Percentiles rank a stretch among this genome's conserved stretches.
These are phyloP conservation scores for Icerya purchasi DNA, from an alignment of 2,888 invertebrate species.

Conservation along the genomic window DNA sequence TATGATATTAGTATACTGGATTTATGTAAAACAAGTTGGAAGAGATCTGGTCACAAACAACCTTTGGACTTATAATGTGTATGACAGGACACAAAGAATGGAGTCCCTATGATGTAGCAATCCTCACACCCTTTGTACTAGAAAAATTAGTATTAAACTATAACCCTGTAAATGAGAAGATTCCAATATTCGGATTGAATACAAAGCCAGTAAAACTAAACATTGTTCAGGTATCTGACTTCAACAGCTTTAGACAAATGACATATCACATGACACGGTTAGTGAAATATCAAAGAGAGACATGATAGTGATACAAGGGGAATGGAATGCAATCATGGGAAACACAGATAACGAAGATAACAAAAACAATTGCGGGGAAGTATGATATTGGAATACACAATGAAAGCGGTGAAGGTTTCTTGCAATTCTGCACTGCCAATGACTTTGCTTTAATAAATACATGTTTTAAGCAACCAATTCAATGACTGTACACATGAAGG, in stretches of 20 bases:
- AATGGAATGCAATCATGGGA: neutral
- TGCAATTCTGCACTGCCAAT: neutral
- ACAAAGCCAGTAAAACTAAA: neutral
- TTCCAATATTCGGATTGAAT: neutral
- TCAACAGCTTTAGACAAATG: neutral
- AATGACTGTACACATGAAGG: neutral
- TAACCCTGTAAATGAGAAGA: neutral
- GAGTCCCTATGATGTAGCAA: neutral
- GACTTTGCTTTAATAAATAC: neutral
- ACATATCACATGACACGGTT: neutral
- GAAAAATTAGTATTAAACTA: neutral
- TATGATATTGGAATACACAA: neutral
- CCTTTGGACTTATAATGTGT: neutral
- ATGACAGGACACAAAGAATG: neutral
- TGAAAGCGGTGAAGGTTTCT: neutral
- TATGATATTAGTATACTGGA: neutral
- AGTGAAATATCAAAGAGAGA: neutral
- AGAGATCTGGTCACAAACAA: neutral
- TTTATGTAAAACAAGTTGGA: neutral
- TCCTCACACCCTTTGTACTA: neutral
- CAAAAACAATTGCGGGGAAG: neutral
- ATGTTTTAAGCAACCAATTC: neutral
- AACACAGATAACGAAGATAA: neutral
- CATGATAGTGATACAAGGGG: neutral
- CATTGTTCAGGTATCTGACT: neutral